phyloP scores from a whole-genome alignment of 2,113 vertebrate species.

The Carettochelys insculpta region DNA sequence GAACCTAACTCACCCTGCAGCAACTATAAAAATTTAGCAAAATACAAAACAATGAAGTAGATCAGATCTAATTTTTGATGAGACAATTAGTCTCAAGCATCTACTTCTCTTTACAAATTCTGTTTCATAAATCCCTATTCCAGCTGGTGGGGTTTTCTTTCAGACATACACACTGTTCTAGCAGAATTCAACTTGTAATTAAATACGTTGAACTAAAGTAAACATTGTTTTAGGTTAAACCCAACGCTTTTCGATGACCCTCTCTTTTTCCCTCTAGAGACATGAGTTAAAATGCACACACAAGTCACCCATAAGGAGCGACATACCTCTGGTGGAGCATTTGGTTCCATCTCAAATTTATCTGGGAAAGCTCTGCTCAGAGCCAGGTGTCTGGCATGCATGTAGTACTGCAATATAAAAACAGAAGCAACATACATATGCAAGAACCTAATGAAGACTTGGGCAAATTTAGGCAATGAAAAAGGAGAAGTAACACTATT shows the following conservation, averaged over 20 bases:
- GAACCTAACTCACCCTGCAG: neutral
- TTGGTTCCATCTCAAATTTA: slow-evolving; percentile 86
- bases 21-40: neutral
- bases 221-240: neutral
- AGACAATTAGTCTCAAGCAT: neutral
- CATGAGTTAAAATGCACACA: neutral
- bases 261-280: neutral
- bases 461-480: neutral
- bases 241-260: neutral
- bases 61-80: neutral
- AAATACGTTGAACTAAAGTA: too few species aligned
- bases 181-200: too few species aligned
- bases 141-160: neutral
- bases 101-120: neutral
- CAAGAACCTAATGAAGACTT: neutral
- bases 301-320: slow-evolving; percentile 7
- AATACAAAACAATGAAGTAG: neutral
- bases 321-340: slow-evolving; percentile 82
- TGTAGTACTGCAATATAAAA: slow-evolving; percentile 85
- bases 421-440: neutral
- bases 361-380: slow-evolving; percentile 94
- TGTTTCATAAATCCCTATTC: neutral
- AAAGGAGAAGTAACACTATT: neutral
- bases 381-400: slow-evolving; percentile 88
- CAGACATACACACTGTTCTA: neutral